Base-by-base conservation (phyloP, 2,888 invertebrate species). In the Drosophila recens region DNA sequence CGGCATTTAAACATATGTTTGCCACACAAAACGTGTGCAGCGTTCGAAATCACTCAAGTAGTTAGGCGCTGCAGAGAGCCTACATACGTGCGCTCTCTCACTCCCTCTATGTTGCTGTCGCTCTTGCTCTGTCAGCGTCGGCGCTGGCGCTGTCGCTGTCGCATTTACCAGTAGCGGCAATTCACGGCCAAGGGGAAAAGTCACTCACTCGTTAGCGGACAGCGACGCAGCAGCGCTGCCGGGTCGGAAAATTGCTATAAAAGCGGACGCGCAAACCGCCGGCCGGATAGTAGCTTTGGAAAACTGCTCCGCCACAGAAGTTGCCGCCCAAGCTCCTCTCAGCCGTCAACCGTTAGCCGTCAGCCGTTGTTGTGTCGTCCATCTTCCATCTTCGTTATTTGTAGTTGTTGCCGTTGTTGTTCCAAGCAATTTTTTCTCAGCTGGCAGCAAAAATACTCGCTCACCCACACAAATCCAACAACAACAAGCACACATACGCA, bases 251-350 rank as follows among this genome's bases (percentile, higher is more conserved):
- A 90, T 91, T 79, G 59, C 87, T 91, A 92, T 91, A 91, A 92
- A 92, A 87, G 87, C 86, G 75, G 85, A 57, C 49, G 71, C 80
- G 62, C 80, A 79, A 80, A 85, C 80, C 82, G 91, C 92, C 92
- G 91, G 93, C 92, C 91, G 92, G 90, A 91, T 90, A 92, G 92
- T 92, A 91, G 92, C 91, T 91, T 91, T 90, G 90, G 87, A 92
- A 90, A 90, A 91, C 88, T 91, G 91, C 90, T 82, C 80, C 72
- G 81, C 70, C 79, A 79, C 64, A 82, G 82, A 82, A 85, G 79
- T 79, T 76, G 79, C 80, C 69, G 80, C 77, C 87, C 81, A 80
- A 79, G 82, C 81, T 81, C 76, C 75, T 72, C 81, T 80, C 80
- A 64, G 53, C 62, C 61, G 63, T 49, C 54, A 40, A n/a, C 57